Evolutionary conservation across 2,888 invertebrate species (phyloP).

Genomic region (Cheilosia vulpina): DNA sequence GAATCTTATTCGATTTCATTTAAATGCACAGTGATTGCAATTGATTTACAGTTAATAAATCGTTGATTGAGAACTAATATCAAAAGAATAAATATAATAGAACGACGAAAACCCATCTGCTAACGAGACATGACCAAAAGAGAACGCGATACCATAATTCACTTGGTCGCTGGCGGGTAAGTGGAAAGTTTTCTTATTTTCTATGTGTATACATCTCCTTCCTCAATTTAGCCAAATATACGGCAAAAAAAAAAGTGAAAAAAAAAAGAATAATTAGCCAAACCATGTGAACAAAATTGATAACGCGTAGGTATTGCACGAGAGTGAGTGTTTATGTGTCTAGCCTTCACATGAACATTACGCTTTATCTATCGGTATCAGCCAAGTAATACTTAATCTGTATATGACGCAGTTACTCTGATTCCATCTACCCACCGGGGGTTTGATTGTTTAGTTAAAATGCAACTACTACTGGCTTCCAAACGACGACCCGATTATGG

Average conservation of each 20-base stretch:
- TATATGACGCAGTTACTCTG: conserved; percentile 18
- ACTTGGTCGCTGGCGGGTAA: conserved; percentile 98
- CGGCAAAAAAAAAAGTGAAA: conserved; percentile 23
- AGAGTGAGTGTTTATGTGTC: neutral
- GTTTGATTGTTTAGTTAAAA: conserved; percentile 12
- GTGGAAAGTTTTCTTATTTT: conserved; percentile 81
- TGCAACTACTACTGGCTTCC: neutral
- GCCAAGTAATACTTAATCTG: neutral
- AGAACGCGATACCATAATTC: conserved; percentile 95
- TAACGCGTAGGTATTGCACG: neutral
- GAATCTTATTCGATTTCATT: conserved; percentile 14
- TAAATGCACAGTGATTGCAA: conserved; percentile 42
- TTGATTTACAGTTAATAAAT: conserved; percentile 9
- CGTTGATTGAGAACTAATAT: conserved; percentile 23
- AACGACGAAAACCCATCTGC: conserved; percentile 23
- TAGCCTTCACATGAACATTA: neutral
- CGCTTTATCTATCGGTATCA: conserved; percentile 15
- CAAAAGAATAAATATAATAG: conserved; percentile 7
- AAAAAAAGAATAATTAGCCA: conserved; percentile 19
- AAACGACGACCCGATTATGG: conserved; percentile 3
- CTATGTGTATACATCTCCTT: neutral
- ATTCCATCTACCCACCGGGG: neutral
- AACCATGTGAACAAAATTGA: conserved; percentile 18
- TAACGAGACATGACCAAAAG: conserved; percentile 81
- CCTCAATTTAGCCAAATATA: conserved; percentile 8